Evolutionary conservation across 2,113 vertebrate genomes (phyloP), one percentile per base, ranked within the genome.

Genomic region (Anolis sagrei): DNA sequence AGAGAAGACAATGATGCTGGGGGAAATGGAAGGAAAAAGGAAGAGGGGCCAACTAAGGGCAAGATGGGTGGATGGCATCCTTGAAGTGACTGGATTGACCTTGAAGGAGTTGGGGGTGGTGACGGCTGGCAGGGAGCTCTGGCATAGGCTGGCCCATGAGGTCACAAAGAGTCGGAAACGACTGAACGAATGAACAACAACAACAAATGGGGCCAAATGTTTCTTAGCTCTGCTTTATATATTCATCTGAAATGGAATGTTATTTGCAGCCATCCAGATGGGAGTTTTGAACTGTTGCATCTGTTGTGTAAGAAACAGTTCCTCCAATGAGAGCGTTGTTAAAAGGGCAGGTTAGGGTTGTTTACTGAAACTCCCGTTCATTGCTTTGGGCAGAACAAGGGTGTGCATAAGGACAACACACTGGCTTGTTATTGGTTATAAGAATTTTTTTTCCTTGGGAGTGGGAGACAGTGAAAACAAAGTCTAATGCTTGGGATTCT

Each of bases 361-460:
- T 69, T 69, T 81, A 32, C 27, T 48, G 14, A 25, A n/a, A 76
- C 72, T 76, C 34, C 25, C 39, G 16, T 13, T 25, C 49, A 32
- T 3, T 79, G 74, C 61, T 76, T 32, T 76, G n/a, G 62, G 34
- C 25, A 61, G 49, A 23, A 61, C 3, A 54, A 23, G 27, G n/a
- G 16, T 39, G 10, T 23, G 21, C 8, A 62, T 29, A 62, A 85
- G 10, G 36, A 48, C 44, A 9, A 85, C 72, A 61, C 58, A 34
- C 8, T 79, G 7, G 32, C 49, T 9, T 85, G 49, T 62, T 62
- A 64, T 64, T 61, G 34, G 0, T 0, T 36, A 8, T n/a, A 9
- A 86, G 5, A 79, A 51, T 73, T 39, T 82, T 79, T 58, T 19
- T 72, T 82, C 72, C 3, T 87, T 66, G 14, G 21, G n/a, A 32